phyloP scores from a whole-genome alignment of 2,113 vertebrate genomes.

The Archocentrus centrarchus region DNA sequence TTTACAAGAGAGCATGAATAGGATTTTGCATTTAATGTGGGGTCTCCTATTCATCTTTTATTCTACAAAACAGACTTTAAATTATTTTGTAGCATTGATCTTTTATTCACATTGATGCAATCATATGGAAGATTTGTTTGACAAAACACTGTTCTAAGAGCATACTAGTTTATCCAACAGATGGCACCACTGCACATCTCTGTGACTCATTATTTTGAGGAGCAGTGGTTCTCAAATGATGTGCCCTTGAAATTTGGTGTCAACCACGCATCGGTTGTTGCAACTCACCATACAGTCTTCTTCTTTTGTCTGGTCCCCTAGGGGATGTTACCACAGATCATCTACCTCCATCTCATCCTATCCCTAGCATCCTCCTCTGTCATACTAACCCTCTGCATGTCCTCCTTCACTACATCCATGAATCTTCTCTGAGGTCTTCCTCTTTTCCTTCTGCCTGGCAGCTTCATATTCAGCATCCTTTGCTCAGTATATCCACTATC shows the following conservation, averaged over 20 bases:
- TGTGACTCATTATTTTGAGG: neutral
- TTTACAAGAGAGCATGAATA: neutral
- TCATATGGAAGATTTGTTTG: neutral
- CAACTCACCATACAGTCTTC: neutral
- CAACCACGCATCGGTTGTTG: fast-evolving
- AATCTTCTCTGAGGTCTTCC: neutral
- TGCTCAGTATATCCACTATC: neutral
- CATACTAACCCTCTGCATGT: too few species aligned
- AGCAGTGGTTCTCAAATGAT: neutral
- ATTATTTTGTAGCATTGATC: neutral
- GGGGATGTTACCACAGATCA: neutral
- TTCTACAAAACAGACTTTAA: neutral
- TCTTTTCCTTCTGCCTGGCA: neutral
- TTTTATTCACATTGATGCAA: neutral
- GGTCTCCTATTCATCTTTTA: neutral
- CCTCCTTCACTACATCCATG: neutral
- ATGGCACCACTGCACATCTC: slow-evolving; percentile 4
- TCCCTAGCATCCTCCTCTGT: too few species aligned
- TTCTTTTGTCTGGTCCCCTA: neutral
- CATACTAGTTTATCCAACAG: slow-evolving; percentile 17
- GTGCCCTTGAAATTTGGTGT: neutral
- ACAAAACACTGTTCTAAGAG: neutral
- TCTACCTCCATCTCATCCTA: too few species aligned
- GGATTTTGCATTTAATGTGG: neutral
- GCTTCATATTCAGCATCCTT: neutral